These are phyloP conservation scores for Brachyistius frenatus DNA, from an alignment of 2,113 vertebrate species.

Conservation along the genomic window DNA sequence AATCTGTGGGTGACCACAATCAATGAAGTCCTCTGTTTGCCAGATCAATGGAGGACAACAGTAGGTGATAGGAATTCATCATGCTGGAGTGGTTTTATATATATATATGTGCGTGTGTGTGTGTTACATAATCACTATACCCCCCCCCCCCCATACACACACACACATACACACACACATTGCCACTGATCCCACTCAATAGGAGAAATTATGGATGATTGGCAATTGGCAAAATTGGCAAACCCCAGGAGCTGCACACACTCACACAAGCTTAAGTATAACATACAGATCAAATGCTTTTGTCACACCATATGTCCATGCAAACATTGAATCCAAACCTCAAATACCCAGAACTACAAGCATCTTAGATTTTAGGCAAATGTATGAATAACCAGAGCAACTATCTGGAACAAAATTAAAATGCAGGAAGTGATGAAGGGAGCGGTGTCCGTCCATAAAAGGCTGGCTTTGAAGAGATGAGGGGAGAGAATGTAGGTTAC, in stretches of 20 bases:
- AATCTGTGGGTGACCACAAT: slow-evolving; percentile 65
- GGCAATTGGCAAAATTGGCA: not conserved
- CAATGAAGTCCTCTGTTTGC: slow-evolving; percentile 60
- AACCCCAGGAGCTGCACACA: too few relatives aligned
- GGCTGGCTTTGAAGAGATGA: slow-evolving; percentile 43
- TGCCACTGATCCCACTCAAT: slow-evolving; percentile 17
- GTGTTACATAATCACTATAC: slow-evolving; percentile 38
- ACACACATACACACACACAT: not conserved
- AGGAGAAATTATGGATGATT: slow-evolving; percentile 32
- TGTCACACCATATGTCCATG: not conserved
- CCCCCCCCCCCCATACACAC: not conserved
- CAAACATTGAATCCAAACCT: not conserved
- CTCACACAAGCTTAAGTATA: too few relatives aligned
- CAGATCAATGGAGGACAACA: slow-evolving; percentile 67
- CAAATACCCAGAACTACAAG: not conserved
- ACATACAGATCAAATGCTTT: too few relatives aligned
- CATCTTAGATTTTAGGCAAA: not conserved
- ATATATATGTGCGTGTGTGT: not conserved
- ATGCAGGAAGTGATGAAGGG: slow-evolving; percentile 6
- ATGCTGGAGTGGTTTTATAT: slow-evolving; percentile 15
- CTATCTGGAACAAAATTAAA: slow-evolving; percentile 8
- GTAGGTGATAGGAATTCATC: slow-evolving; percentile 57
- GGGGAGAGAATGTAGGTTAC: slow-evolving; percentile 57
- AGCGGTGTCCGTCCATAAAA: slow-evolving; percentile 63
- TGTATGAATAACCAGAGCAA: not conserved